Evolutionary conservation across 2,113 vertebrate genomes (phyloP).

Genomic region (Gymnocephalus cernua): DNA sequence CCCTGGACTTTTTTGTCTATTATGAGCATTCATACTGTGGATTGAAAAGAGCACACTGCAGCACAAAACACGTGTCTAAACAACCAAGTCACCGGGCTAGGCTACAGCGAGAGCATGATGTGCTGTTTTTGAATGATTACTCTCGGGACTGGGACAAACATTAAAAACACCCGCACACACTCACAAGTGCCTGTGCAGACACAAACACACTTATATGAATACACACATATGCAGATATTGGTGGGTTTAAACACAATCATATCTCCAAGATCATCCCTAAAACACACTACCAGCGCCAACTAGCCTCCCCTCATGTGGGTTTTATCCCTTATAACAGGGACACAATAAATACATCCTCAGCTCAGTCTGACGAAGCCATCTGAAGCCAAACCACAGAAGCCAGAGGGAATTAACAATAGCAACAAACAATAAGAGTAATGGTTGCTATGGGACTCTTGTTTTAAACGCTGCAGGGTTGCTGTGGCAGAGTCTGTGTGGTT

Average conservation of each 20-base stretch:
- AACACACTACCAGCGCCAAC: background rate
- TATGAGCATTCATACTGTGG: background rate
- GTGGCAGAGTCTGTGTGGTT: constrained; percentile 30
- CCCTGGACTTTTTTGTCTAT: too few species aligned
- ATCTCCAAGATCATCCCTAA: background rate
- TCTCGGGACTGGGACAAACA: background rate
- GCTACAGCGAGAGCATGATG: background rate
- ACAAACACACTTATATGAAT: background rate
- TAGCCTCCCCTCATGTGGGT: background rate
- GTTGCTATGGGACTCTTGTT: constrained; percentile 34
- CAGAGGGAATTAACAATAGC: constrained; percentile 15
- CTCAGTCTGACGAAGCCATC: background rate
- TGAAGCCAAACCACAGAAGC: constrained; percentile 29
- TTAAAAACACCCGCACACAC: too few species aligned
- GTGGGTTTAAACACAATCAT: background rate
- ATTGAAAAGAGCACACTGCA: background rate
- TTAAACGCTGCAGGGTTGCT: constrained; percentile 21
- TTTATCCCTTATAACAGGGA: background rate
- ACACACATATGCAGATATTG: background rate
- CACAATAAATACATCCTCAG: background rate
- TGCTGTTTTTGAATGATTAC: constrained; percentile 6
- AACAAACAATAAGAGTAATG: constrained; percentile 35
- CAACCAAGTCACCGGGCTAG: background rate
- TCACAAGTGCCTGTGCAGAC: background rate
- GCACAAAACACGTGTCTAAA: background rate